Evolutionary conservation across 2,113 vertebrate species (phyloP).

Genomic region (Proterorhinus semilunaris): DNA sequence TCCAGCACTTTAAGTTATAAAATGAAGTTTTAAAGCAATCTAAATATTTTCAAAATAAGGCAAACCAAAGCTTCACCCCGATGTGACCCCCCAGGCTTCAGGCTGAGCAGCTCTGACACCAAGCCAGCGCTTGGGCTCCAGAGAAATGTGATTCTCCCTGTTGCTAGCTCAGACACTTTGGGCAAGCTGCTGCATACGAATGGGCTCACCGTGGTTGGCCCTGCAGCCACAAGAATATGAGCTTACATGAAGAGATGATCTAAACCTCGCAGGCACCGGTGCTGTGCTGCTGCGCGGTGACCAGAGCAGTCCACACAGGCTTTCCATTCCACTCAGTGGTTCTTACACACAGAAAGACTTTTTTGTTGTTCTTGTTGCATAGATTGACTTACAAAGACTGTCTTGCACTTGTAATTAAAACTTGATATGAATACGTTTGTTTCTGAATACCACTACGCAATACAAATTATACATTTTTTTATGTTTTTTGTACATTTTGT

Average conservation of each 20-base stretch:
- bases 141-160: slow-evolving; percentile 30
- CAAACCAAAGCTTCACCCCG: slow-evolving; percentile 7
- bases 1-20: no score
- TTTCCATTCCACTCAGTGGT: not conserved
- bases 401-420: no score
- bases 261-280: not conserved
- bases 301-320: not conserved
- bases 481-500: no score
- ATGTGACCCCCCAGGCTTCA: slow-evolving; percentile 25
- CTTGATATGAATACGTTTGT: no score
- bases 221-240: slow-evolving; percentile 33
- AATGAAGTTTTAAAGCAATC: no score
- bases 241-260: slow-evolving; percentile 23
- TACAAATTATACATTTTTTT: no score
- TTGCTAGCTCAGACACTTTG: slow-evolving; percentile 23
- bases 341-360: no score
- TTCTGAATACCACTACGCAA: no score
- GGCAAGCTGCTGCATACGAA: slow-evolving; percentile 35
- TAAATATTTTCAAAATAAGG: no score
- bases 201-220: slow-evolving; percentile 38
- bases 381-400: no score
- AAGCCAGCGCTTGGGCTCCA: not conserved
- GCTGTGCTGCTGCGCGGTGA: not conserved
- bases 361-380: no score
- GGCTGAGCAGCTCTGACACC: slow-evolving; percentile 20